These are phyloP conservation scores for Myrmecobius fasciatus DNA, from an alignment of 2,113 vertebrate species.

Conservation along the genomic window DNA sequence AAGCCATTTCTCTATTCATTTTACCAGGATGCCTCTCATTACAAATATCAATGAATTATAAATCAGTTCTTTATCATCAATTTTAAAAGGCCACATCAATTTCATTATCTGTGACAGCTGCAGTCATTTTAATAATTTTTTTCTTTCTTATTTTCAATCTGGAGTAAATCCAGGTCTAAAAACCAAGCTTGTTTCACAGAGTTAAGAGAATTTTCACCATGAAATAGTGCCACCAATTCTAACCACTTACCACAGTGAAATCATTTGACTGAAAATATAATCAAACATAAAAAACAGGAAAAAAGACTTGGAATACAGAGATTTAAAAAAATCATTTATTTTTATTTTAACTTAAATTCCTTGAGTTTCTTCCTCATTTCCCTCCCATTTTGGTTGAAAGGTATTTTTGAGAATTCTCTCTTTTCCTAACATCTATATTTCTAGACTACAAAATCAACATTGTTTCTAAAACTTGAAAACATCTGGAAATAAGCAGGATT, in stretches of 20 bases:
- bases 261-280: not conserved
- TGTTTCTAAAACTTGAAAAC: constrained; percentile 31
- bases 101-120: not conserved
- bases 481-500: constrained; percentile 53
- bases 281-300: not conserved
- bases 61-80: not conserved
- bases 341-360: not conserved
- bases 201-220: not conserved
- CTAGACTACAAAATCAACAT: constrained; percentile 35
- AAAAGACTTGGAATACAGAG: not conserved
- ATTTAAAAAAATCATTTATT: not conserved
- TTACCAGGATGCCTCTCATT: not conserved
- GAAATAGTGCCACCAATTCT: not conserved
- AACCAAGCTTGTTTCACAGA: not conserved
- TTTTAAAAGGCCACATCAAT: not conserved
- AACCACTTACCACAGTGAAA: not conserved
- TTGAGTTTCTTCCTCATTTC: not conserved
- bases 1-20: not conserved
- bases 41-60: constrained; percentile 16
- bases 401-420: constrained; percentile 10
- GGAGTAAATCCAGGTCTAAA: not conserved
- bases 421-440: constrained; percentile 24
- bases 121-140: constrained; percentile 23
- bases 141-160: not conserved
- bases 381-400: not conserved